phyloP scores from a whole-genome alignment of 2,888 invertebrate species.

The Margaritifera margaritifera region DNA sequence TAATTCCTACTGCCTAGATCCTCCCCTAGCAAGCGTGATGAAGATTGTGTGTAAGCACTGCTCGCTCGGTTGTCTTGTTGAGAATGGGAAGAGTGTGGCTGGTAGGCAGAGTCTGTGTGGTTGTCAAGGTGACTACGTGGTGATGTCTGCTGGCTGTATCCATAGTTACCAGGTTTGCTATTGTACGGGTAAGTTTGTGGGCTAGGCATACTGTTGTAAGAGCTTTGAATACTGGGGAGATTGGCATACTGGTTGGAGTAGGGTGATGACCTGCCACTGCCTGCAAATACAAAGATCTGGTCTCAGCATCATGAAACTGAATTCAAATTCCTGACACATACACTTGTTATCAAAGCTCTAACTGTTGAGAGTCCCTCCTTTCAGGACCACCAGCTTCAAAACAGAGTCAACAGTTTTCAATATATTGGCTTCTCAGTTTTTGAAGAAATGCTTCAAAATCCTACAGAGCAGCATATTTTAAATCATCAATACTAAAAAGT shows the following conservation, averaged over 20 bases:
- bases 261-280: conserved; percentile 40
- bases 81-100: conserved; percentile 9
- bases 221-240: conserved; percentile 24
- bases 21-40: not conserved
- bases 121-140: conserved; percentile 5
- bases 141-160: conserved; percentile 5
- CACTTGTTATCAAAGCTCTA: too few relatives aligned
- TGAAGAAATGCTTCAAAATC: too few relatives aligned
- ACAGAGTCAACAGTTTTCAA: too few relatives aligned
- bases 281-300: conserved; percentile 12
- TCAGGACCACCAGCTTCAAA: too few relatives aligned
- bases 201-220: conserved; percentile 33
- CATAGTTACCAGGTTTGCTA: conserved; percentile 13
- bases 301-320: too few relatives aligned
- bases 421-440: too few relatives aligned
- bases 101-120: conserved; percentile 3
- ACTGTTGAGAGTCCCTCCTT: too few relatives aligned
- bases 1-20: conserved; percentile 3
- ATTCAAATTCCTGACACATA: too few relatives aligned
- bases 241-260: conserved; percentile 57
- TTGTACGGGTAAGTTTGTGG: conserved; percentile 18
- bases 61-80: not conserved
- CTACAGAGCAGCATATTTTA: too few relatives aligned
- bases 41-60: not conserved
- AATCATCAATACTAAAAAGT: too few relatives aligned